These are phyloP conservation scores for Sarcophaga variegata DNA, from an alignment of 2,888 invertebrate species.

Conservation along the genomic window DNA sequence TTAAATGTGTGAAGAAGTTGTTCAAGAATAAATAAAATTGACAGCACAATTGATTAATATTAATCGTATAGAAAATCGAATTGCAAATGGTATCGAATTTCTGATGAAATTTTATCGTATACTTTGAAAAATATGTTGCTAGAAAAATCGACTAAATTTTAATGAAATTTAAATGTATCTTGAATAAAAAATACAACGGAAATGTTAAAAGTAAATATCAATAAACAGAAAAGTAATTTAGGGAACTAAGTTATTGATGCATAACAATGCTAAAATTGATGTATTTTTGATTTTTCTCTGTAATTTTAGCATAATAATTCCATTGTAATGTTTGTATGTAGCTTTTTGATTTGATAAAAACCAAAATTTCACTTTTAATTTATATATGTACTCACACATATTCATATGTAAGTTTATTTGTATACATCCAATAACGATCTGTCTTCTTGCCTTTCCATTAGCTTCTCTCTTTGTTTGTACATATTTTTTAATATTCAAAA, in stretches of 20 bases:
- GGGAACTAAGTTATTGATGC: constrained; percentile 44
- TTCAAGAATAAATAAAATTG: too few relatives aligned
- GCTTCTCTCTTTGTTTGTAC: not conserved
- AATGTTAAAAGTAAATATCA: constrained; percentile 3
- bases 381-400: not conserved
- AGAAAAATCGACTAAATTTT: too few relatives aligned
- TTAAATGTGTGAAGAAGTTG: too few relatives aligned
- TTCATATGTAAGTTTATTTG: not conserved
- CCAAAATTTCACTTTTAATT: constrained; percentile 39
- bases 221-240: not conserved
- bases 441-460: constrained; percentile 1
- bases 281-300: not conserved
- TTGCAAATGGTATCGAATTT: not conserved
- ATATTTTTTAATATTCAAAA: constrained; percentile 29
- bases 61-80: too few relatives aligned
- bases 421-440: not conserved
- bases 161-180: not conserved
- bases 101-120: not conserved
- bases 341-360: constrained; percentile 38
- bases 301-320: not conserved
- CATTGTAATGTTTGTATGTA: constrained; percentile 6
- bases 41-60: too few relatives aligned
- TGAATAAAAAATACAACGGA: constrained; percentile 27
- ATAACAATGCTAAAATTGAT: constrained; percentile 18
- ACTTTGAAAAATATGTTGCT: too few relatives aligned